Percentiles rank a stretch among this genome's conserved stretches.
Evolutionary conservation across 2,797 vertebrate species (phyloP).

Genomic region (Dicrostonyx torquatus): DNA sequence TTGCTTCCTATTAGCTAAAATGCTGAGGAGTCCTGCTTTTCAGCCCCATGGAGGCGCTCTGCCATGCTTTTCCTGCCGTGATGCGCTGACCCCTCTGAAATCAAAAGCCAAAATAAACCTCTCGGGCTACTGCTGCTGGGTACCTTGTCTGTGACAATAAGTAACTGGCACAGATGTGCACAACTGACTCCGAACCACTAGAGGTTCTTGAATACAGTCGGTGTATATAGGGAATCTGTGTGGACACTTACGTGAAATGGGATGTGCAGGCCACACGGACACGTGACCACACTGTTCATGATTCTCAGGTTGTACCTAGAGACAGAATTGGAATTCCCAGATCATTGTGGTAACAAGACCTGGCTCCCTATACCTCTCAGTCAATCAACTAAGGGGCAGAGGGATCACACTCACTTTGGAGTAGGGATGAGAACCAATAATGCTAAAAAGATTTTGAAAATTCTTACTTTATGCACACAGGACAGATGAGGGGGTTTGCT

Average conservation of each 20-base stretch:
- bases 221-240: not conserved
- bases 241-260: slow-evolving; percentile 88
- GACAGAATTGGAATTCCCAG: slow-evolving; percentile 67
- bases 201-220: not conserved
- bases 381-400: not conserved
- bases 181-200: not conserved
- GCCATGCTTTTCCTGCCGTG: not conserved
- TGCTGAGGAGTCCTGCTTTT: not conserved
- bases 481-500: slow-evolving; percentile 90
- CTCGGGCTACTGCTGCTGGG: not conserved
- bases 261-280: slow-evolving; percentile 93
- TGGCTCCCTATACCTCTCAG: not conserved
- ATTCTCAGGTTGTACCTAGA: slow-evolving; percentile 92
- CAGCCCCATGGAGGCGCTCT: not conserved
- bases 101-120: not conserved
- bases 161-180: not conserved
- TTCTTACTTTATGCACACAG: slow-evolving; percentile 91
- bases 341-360: not conserved
- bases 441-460: slow-evolving; percentile 62
- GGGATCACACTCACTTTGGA: not conserved
- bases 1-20: not conserved
- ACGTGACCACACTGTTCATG: slow-evolving; percentile 87
- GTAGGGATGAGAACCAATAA: slow-evolving; percentile 15
- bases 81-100: not conserved
- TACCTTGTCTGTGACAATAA: not conserved